phyloP scores from a whole-genome alignment of 2,113 vertebrate species.

The Periophthalmus modestus region DNA sequence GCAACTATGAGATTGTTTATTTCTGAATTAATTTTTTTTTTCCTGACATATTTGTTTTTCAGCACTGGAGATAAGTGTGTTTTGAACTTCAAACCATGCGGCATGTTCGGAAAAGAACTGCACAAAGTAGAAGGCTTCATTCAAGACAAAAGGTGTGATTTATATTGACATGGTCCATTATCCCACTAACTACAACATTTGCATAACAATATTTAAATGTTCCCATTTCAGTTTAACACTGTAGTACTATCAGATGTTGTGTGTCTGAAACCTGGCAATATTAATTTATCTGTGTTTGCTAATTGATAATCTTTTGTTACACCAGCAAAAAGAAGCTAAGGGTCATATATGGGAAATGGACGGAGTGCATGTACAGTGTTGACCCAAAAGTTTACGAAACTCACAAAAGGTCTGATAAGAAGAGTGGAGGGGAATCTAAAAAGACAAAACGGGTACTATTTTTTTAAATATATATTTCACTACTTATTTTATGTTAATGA shows the following conservation, averaged over 20 bases:
- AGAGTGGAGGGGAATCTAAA: conserved; percentile 74
- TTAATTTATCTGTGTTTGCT: not conserved
- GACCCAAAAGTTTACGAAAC: conserved; percentile 83
- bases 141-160: conserved; percentile 88
- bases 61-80: conserved; percentile 95
- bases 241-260: not conserved
- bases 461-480: not conserved
- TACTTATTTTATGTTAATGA: not conserved
- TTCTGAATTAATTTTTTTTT: not conserved
- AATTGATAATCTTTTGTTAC: not conserved
- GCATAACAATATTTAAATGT: no score
- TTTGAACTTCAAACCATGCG: conserved; percentile 90
- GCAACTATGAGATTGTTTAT: no score
- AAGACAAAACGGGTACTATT: conserved; percentile 80
- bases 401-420: conserved; percentile 84
- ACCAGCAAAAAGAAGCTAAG: conserved; percentile 89
- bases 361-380: conserved; percentile 90
- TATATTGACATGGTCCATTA: no score
- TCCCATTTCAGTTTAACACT: no score
- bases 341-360: conserved; percentile 97
- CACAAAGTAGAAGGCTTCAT: conserved; percentile 93
- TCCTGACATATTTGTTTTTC: conserved; percentile 31
- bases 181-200: no score
- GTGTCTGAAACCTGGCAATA: not conserved
- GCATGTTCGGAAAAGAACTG: conserved; percentile 94